Evolutionary conservation across 2,888 invertebrate species (phyloP).

Genomic region (Linnaemya vulpina): DNA sequence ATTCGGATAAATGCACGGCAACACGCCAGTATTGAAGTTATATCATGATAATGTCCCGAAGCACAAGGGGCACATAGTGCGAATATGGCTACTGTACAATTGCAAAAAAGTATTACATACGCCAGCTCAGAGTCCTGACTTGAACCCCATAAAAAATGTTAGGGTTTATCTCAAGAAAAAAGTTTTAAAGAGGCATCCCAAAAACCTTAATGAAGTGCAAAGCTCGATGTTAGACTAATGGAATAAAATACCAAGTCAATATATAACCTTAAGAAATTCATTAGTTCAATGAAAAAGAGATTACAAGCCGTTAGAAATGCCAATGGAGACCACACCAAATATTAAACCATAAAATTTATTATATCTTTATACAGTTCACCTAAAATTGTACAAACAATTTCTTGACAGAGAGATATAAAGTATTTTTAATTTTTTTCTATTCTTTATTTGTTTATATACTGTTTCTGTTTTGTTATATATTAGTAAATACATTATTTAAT

Average conservation of each 20-base stretch:
- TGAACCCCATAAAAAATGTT: constrained; percentile 30
- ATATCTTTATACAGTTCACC: neutral
- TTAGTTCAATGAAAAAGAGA: too few species aligned
- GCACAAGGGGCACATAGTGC: constrained; percentile 5
- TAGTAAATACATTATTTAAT: too few species aligned
- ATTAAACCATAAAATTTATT: neutral
- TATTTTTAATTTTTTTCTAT: neutral
- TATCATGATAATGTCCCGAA: too few species aligned
- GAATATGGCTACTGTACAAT: neutral
- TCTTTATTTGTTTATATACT: neutral
- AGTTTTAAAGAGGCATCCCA: constrained; percentile 30
- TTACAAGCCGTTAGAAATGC: neutral
- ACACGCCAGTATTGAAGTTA: too few species aligned
- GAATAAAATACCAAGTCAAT: constrained; percentile 28
- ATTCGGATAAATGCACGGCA: too few species aligned
- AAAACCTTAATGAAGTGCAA: constrained; percentile 33
- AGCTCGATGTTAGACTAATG: constrained; percentile 28
- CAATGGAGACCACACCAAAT: neutral
- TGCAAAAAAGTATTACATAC: constrained; percentile 6
- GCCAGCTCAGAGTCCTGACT: neutral
- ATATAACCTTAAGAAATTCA: too few species aligned
- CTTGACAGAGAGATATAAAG: neutral
- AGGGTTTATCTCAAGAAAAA: constrained; percentile 38
- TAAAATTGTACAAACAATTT: neutral
- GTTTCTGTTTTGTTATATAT: too few species aligned